Evolutionary conservation across 2,888 invertebrate genomes (phyloP).

Genomic region (Catocala sponsa): DNA sequence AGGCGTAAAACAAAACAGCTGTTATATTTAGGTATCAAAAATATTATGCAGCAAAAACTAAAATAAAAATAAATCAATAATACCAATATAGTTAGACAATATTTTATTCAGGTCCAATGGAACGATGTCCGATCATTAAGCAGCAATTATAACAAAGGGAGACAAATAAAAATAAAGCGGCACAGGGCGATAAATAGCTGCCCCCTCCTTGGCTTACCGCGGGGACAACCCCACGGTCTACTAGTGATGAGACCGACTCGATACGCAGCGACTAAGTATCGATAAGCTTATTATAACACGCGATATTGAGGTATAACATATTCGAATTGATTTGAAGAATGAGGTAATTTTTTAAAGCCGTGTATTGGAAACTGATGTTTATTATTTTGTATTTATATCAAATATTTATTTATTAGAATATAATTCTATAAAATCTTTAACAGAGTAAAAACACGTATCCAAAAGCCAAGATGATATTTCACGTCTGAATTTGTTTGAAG

Average conservation of each 20-base stretch:
- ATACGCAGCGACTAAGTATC: conserved; percentile 47
- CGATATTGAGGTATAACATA: conserved; percentile 54
- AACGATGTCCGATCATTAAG: conserved; percentile 69
- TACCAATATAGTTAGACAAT: conserved; percentile 10
- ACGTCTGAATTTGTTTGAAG: no score
- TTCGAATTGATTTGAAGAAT: no score
- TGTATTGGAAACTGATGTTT: no score
- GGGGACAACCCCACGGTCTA: conserved; percentile 64
- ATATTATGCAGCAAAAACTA: no score
- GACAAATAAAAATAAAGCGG: conserved; percentile 81
- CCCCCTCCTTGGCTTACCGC: conserved; percentile 66
- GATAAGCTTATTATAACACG: conserved; percentile 52
- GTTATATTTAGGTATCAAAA: no score
- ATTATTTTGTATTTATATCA: neutral
- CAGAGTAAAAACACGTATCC: no score
- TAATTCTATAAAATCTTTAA: no score
- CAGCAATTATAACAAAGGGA: conserved; percentile 76
- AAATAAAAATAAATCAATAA: neutral
- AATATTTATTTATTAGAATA: no score
- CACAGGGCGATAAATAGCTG: conserved; percentile 77
- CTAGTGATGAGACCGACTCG: conserved; percentile 63
- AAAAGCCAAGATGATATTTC: no score
- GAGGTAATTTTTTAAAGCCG: no score
- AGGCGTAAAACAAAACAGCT: no score
- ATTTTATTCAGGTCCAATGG: conserved; percentile 33